A percentile compares a stretch with the other conserved stretches of the same genome.
phyloP scores from a whole-genome alignment of 1,140 invertebrate species.

The Rhyzopertha dominica region DNA sequence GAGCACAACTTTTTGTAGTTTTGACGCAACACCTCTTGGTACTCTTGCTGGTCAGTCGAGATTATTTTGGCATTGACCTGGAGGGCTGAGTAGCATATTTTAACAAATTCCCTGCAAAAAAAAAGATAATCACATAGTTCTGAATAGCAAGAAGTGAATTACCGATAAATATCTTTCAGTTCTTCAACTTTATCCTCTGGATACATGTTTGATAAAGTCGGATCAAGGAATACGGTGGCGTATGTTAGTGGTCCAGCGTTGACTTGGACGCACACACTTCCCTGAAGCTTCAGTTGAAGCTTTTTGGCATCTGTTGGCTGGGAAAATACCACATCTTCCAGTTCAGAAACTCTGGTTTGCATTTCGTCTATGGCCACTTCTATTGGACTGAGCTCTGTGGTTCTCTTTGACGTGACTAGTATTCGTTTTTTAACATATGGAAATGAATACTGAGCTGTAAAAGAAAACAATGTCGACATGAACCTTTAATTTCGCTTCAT shows the following conservation, averaged over 20 bases:
- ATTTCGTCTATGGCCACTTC: constrained; percentile 94
- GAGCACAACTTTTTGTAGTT: constrained; percentile 83
- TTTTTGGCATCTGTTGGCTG: constrained; percentile 81
- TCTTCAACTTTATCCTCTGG: constrained; percentile 77
- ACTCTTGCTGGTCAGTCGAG: constrained; percentile 78
- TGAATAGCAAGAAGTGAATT: constrained; percentile 33
- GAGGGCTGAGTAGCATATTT: constrained; percentile 78
- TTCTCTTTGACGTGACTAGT: constrained; percentile 63
- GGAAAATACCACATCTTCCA: constrained; percentile 77
- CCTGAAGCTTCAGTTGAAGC: constrained; percentile 82
- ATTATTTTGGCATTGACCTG: constrained; percentile 84
- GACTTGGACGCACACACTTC: constrained; percentile 87
- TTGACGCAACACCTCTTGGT: constrained; percentile 77
- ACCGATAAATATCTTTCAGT: constrained; percentile 83
- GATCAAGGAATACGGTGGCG: constrained; percentile 82
- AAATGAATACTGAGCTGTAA: constrained; percentile 74
- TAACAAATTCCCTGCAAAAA: constrained; percentile 75
- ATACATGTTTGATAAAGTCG: constrained; percentile 62
- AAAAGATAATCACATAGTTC: constrained; percentile 21
- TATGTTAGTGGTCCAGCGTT: constrained; percentile 94
- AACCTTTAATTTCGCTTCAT: too few species aligned
- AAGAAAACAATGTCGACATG: constrained; percentile 27
- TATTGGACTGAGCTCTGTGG: constrained; percentile 81
- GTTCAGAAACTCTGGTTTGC: constrained; percentile 74
- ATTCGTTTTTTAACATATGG: constrained; percentile 91